Conservation (phyloP, 1,140 invertebrate genomes). For the Tenebrio molitor region DNA sequence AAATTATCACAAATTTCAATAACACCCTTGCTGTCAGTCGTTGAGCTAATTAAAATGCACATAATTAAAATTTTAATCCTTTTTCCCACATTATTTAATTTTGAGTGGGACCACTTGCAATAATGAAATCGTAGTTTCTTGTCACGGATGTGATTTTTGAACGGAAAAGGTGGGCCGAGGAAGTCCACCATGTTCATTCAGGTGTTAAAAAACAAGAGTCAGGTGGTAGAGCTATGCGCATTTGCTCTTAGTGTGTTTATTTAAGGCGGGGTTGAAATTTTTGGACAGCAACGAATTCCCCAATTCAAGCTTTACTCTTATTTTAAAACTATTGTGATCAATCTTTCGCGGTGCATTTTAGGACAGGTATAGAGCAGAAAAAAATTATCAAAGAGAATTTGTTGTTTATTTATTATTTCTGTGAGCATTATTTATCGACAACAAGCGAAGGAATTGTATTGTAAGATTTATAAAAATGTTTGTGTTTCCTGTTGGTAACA, state of each 20-base stretch:
- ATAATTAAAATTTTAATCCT: not conserved
- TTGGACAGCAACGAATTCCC: no score
- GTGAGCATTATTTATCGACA: no score
- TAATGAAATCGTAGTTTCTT: not conserved
- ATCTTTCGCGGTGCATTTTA: no score
- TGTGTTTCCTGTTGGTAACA: no score
- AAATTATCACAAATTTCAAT: conserved; percentile 12
- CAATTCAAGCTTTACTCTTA: no score
- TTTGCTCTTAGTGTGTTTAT: not conserved
- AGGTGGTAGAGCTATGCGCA: not conserved
- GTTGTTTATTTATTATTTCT: no score
- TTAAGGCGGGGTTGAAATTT: not conserved
- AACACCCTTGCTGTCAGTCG: not conserved
- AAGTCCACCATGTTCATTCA: conserved; percentile 5
- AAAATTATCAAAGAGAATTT: no score
- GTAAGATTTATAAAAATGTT: no score
- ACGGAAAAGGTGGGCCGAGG: conserved; percentile 11
- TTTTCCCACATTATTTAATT: not conserved
- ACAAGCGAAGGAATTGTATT: no score
- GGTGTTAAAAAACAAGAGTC: conserved; percentile 5
- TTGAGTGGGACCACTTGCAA: not conserved
- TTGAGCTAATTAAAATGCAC: not conserved
- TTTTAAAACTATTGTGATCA: no score
- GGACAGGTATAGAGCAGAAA: no score
- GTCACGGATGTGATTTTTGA: not conserved